phyloP scores from a whole-genome alignment of 2,888 invertebrate genomes.

The Pterostichus madidus region DNA sequence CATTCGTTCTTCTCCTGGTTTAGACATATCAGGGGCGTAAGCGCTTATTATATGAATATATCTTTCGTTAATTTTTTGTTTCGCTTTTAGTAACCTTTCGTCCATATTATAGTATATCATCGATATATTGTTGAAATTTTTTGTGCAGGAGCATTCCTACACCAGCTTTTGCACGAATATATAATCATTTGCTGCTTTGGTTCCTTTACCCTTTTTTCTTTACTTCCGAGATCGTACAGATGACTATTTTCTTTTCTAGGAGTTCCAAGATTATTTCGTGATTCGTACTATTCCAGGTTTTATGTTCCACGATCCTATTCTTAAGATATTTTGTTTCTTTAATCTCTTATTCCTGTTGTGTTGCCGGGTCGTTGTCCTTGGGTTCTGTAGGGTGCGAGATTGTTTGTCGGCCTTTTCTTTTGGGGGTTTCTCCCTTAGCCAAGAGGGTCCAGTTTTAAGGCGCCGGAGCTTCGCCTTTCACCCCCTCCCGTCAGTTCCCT shows the following conservation, averaged over 20 bases:
- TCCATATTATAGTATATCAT: constrained; percentile 40
- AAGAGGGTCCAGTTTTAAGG: no score
- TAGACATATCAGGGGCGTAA: constrained; percentile 53
- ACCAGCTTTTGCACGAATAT: constrained; percentile 57
- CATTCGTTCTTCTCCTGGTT: constrained; percentile 52
- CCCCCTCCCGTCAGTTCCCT: no score
- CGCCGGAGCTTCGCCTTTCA: no score
- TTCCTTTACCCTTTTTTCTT: constrained; percentile 65
- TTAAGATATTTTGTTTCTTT: no score
- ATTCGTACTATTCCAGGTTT: constrained; percentile 63
- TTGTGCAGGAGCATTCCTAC: constrained; percentile 51
- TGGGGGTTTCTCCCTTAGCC: no score
- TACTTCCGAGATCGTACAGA: constrained; percentile 42
- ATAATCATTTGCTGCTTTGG: constrained; percentile 62
- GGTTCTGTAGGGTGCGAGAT: no score
- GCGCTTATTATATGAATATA: constrained; percentile 48
- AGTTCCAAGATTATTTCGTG: constrained; percentile 67
- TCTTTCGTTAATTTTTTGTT: constrained; percentile 41
- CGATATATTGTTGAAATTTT: constrained; percentile 45
- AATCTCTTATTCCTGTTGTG: no score
- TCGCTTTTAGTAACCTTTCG: constrained; percentile 48
- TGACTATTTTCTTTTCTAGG: constrained; percentile 53
- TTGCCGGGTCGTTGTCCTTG: no score
- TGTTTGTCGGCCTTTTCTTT: no score
- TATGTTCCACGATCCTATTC: constrained; percentile 62